These are phyloP conservation scores for Pseudopipra pipra DNA, from an alignment of 2,113 vertebrate genomes.

Conservation along the genomic window DNA sequence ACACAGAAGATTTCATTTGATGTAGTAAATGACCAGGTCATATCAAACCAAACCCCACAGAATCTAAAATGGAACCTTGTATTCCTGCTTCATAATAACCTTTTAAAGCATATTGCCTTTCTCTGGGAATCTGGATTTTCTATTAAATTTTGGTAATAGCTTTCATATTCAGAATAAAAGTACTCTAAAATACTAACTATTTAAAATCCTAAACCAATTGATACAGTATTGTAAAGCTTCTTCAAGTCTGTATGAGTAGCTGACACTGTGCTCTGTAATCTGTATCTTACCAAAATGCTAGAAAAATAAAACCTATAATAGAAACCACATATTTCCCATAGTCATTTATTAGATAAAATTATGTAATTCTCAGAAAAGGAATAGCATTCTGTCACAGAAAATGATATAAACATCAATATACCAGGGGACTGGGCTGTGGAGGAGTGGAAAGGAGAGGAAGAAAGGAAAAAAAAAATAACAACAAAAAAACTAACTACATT, in stretches of 20 bases:
- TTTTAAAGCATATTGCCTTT: neutral
- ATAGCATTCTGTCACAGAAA: neutral
- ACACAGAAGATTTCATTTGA: neutral
- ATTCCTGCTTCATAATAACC: neutral
- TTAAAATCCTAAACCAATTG: neutral
- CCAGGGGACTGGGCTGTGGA: neutral
- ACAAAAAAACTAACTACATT: fast-evolving
- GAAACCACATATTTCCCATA: neutral
- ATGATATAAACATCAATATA: neutral
- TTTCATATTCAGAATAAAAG: neutral
- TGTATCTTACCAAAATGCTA: neutral
- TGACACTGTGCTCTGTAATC: neutral
- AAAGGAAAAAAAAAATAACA: neutral
- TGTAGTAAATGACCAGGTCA: neutral
- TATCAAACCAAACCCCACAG: neutral
- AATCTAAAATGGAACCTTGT: neutral
- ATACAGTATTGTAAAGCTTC: neutral
- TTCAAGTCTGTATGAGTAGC: neutral
- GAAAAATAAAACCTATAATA: neutral
- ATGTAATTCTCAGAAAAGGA: neutral
- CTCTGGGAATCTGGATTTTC: neutral
- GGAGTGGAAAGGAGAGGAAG: neutral
- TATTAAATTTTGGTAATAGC: neutral
- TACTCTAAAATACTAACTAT: neutral
- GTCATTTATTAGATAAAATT: neutral